These are phyloP conservation scores for Arenicola marina DNA, from an alignment of 2,888 invertebrate species.

Conservation along the genomic window DNA sequence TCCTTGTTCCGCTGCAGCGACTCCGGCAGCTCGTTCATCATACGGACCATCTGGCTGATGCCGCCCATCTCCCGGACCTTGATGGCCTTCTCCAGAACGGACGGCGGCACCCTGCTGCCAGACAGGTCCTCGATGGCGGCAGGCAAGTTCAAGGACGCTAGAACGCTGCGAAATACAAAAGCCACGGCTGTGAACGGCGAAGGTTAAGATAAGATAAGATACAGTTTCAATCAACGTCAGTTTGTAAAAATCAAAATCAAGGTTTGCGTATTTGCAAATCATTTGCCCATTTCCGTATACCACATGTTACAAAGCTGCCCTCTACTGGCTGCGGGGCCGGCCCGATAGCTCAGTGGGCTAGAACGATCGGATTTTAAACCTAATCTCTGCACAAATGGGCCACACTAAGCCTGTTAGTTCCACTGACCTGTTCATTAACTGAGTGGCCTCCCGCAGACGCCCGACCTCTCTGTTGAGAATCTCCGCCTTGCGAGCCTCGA, in stretches of 20 bases:
- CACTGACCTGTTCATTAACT: conserved; percentile 83
- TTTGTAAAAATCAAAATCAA: too few species aligned
- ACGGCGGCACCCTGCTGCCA: conserved; percentile 80
- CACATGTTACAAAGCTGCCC: too few species aligned
- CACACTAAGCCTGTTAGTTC: neutral
- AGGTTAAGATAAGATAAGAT: too few species aligned
- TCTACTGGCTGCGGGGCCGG: too few species aligned
- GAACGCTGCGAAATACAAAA: conserved; percentile 71
- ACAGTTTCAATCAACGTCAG: too few species aligned
- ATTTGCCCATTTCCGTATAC: too few species aligned
- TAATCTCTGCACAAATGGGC: neutral
- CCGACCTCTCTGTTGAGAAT: conserved; percentile 83
- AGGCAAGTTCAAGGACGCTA: conserved; percentile 93
- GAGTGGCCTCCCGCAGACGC: conserved; percentile 86
- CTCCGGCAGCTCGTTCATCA: conserved; percentile 87
- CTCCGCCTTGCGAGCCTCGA: conserved; percentile 83
- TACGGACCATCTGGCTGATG: conserved; percentile 70
- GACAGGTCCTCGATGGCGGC: conserved; percentile 85
- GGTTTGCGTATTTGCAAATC: too few species aligned
- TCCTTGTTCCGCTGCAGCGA: conserved; percentile 89
- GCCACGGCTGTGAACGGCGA: too few species aligned
- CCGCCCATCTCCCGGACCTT: conserved; percentile 81
- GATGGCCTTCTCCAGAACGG: conserved; percentile 82
- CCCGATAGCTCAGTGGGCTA: too few species aligned
- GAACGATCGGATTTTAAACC: too few species aligned